Conservation (phyloP, 2,888 invertebrate genomes). For the Miltochrista miniata region DNA sequence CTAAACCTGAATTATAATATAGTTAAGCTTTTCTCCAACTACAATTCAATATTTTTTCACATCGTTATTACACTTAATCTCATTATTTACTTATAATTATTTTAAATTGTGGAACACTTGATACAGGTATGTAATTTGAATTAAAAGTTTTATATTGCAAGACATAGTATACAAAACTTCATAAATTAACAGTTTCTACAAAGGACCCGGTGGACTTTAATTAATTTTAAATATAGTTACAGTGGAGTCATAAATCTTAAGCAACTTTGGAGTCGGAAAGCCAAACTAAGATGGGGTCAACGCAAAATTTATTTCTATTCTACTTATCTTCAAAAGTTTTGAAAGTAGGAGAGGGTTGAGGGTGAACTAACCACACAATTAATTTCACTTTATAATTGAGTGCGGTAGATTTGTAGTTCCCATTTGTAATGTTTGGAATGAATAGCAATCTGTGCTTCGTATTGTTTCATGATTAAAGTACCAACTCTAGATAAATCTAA, state of each 20-base stretch:
- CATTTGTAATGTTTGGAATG: not conserved
- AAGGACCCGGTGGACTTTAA: constrained; percentile 31
- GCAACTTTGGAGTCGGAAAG: constrained; percentile 44
- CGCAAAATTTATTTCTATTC: constrained; percentile 22
- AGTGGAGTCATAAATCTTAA: constrained; percentile 45
- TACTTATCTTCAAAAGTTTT: constrained; percentile 9
- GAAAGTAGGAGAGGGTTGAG: not conserved
- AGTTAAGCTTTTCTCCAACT: too few species aligned
- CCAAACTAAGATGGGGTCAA: constrained; percentile 36
- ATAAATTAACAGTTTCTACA: constrained; percentile 25
- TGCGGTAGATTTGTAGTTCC: too few species aligned
- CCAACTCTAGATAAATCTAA: too few species aligned
- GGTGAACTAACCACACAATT: not conserved
- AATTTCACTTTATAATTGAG: constrained; percentile 2
- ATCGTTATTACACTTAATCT: too few species aligned
- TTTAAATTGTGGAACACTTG: too few species aligned
- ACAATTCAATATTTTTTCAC: too few species aligned
- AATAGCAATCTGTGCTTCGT: too few species aligned
- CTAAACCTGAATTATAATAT: too few species aligned
- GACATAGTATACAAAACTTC: constrained; percentile 16
- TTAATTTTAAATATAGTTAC: constrained; percentile 51
- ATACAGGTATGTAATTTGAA: not conserved
- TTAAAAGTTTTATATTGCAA: constrained; percentile 10
- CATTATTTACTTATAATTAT: not conserved
- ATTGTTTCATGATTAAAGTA: too few species aligned